These are phyloP conservation scores for Campoplex nolae DNA, from an alignment of 2,888 invertebrate genomes.

Conservation along the genomic window DNA sequence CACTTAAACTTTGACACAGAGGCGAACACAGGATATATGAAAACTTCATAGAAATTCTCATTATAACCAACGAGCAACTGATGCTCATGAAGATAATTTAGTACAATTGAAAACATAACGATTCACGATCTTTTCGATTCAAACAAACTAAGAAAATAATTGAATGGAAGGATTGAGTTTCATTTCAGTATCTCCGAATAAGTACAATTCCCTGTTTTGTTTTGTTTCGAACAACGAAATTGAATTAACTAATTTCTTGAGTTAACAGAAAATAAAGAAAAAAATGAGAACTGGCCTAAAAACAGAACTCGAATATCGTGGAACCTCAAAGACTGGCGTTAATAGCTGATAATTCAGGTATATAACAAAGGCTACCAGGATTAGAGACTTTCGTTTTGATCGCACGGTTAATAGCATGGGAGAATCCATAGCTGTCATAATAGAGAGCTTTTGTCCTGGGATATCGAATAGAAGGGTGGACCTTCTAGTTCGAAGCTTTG, in stretches of 20 bases:
- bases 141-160: neutral
- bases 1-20: conserved; percentile 12
- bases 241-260: no score
- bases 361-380: no score
- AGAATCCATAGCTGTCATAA: conserved; percentile 6
- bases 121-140: neutral
- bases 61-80: neutral
- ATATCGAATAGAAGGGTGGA: conserved; percentile 1
- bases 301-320: no score
- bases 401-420: neutral
- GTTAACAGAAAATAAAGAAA: no score
- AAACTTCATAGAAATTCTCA: neutral
- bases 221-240: no score
- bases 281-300: no score
- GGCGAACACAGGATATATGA: neutral
- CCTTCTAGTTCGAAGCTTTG: conserved; percentile 35
- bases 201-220: no score
- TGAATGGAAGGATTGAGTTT: neutral
- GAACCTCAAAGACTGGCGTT: no score
- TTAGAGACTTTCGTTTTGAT: neutral
- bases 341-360: no score
- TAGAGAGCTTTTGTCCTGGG: neutral
- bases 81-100: neutral
- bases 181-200: neutral
- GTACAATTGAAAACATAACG: neutral